Percentiles rank a stretch among this genome's conserved stretches.
These are phyloP conservation scores for Manis javanica DNA, from an alignment of 2,797 vertebrate species.

Conservation along the genomic window DNA sequence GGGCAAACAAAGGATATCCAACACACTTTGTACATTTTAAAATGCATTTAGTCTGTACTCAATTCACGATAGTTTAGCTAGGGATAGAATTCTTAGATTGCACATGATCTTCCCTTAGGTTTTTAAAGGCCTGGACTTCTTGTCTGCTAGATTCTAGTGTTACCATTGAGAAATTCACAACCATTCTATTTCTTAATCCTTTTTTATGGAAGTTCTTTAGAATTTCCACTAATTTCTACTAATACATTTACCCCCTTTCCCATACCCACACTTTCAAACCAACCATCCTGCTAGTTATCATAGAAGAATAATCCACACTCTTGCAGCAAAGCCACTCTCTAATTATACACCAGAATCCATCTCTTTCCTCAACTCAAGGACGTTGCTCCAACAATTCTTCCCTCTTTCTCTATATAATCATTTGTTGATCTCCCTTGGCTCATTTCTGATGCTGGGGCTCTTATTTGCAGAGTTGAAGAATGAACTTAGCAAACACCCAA, in stretches of 20 bases:
- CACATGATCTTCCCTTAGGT: neutral
- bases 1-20: neutral
- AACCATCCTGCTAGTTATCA: neutral
- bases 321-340: neutral
- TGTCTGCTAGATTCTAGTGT: neutral
- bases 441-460: neutral
- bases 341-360: neutral
- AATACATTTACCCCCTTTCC: neutral
- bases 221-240: neutral
- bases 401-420: neutral
- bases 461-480: too few species aligned
- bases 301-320: neutral
- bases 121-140: neutral
- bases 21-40: neutral
- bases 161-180: neutral
- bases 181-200: neutral
- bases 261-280: neutral
- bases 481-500: too few species aligned
- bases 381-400: neutral
- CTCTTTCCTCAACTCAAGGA: neutral
- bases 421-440: slow-evolving; percentile 12
- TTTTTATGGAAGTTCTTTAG: neutral
- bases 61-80: neutral
- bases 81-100: slow-evolving; percentile 18
- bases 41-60: neutral